These are phyloP conservation scores for Cephus pulcher DNA, from an alignment of 2,888 invertebrate species.

Conservation along the genomic window DNA sequence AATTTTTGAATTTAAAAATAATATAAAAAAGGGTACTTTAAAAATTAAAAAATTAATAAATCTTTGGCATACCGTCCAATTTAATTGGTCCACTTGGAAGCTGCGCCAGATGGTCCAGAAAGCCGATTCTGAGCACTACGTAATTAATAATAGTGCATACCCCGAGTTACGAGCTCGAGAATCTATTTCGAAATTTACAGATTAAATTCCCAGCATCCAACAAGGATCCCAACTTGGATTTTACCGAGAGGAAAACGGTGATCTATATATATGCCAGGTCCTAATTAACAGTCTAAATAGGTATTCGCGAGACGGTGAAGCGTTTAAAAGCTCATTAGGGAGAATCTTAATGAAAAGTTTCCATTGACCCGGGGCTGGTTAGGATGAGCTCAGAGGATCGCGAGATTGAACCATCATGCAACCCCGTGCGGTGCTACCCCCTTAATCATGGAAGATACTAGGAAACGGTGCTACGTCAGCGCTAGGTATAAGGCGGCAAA, in stretches of 20 bases:
- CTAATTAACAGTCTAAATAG: slow-evolving; percentile 38
- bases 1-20: background rate
- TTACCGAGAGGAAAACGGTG: background rate
- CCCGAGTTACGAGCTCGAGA: background rate
- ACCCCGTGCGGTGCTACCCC: slow-evolving; percentile 11
- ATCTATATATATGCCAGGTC: background rate
- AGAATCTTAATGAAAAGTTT: slow-evolving; percentile 30
- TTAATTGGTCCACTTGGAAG: background rate
- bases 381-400: slow-evolving; percentile 5
- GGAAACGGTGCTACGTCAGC: slow-evolving; percentile 42
- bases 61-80: background rate
- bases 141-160: background rate
- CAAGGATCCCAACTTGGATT: background rate
- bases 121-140: background rate
- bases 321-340: slow-evolving; percentile 32
- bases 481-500: slow-evolving; percentile 43
- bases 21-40: background rate
- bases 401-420: slow-evolving; percentile 4
- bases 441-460: slow-evolving; percentile 36
- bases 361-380: slow-evolving; percentile 27
- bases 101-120: background rate
- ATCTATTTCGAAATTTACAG: background rate
- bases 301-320: slow-evolving; percentile 29
- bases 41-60: background rate
- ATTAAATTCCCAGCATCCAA: background rate